A percentile compares a stretch with the other conserved stretches of the same genome.
Conservation (phyloP, 35 echinoderm and acorn worm genomes). For the Strongylocentrotus purpuratus region DNA sequence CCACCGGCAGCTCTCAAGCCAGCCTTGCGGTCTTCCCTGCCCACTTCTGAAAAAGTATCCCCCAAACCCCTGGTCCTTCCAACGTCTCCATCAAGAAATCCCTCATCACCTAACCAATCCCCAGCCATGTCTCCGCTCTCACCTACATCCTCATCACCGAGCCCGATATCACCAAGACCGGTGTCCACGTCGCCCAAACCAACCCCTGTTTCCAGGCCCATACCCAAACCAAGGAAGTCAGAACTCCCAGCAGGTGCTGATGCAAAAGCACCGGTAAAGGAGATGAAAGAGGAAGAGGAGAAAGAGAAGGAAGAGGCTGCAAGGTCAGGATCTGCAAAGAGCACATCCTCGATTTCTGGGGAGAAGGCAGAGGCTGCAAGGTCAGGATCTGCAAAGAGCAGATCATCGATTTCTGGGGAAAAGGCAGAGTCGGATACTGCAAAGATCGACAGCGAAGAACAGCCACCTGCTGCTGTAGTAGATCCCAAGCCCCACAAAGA, state of each 20-base stretch:
- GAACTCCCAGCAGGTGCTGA: neutral
- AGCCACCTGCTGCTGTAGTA: neutral
- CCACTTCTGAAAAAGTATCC: neutral
- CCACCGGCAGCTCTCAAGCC: neutral
- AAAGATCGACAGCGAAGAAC: neutral
- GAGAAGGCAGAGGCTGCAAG: neutral
- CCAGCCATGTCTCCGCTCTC: neutral
- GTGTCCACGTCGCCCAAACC: neutral
- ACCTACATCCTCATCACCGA: neutral
- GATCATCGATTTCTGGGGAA: neutral
- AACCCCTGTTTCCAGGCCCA: neutral
- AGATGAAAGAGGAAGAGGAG: conserved; percentile 1
- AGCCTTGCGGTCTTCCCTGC: neutral
- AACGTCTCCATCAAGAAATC: neutral
- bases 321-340: neutral
- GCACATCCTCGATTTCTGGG: too few relatives aligned
- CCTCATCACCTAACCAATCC: neutral
- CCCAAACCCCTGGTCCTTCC: conserved; percentile 33
- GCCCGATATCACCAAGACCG: neutral
- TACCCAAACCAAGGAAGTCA: neutral
- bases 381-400: neutral
- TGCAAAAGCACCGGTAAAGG: neutral
- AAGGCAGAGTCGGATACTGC: neutral
- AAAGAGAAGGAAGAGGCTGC: neutral
- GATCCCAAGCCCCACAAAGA: neutral